Conservation (phyloP, 2,113 vertebrate genomes). For the Rana temporaria region DNA sequence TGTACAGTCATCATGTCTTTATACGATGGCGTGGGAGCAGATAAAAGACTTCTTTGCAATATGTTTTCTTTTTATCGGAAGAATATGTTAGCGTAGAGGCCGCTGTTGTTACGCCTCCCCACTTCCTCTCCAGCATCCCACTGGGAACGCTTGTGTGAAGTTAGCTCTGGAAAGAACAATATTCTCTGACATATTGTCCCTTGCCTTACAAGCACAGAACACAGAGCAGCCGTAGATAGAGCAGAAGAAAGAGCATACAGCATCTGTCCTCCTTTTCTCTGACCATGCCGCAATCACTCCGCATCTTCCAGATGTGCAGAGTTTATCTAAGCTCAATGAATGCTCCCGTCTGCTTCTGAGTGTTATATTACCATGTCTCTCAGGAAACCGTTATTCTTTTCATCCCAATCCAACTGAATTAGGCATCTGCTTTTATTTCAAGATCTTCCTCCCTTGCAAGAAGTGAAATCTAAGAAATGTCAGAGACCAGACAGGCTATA, state of each 20-base stretch:
- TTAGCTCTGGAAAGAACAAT: neutral
- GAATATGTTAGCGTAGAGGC: neutral
- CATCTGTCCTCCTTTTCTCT: conserved; percentile 30
- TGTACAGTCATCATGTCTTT: no score
- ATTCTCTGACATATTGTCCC: conserved; percentile 15
- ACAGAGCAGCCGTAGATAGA: conserved; percentile 4
- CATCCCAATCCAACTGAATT: conserved; percentile 30
- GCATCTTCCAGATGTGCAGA: conserved; percentile 36
- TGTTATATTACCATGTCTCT: conserved; percentile 13
- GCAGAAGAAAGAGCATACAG: neutral
- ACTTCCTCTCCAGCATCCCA: neutral
- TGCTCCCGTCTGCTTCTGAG: neutral
- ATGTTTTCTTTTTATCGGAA: neutral
- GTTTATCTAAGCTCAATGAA: conserved; percentile 35
- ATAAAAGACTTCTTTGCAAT: neutral
- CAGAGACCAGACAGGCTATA: neutral
- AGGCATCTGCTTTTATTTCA: conserved; percentile 21
- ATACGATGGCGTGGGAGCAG: neutral
- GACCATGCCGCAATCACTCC: conserved; percentile 12
- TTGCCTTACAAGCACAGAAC: conserved; percentile 13
- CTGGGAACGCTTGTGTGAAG: neutral
- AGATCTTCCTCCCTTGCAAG: neutral
- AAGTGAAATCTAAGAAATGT: neutral
- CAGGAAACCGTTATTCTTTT: conserved; percentile 4
- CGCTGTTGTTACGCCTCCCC: neutral